Evolutionary conservation across 1,140 invertebrate genomes (phyloP).

Genomic region (Spodoptera litura): DNA sequence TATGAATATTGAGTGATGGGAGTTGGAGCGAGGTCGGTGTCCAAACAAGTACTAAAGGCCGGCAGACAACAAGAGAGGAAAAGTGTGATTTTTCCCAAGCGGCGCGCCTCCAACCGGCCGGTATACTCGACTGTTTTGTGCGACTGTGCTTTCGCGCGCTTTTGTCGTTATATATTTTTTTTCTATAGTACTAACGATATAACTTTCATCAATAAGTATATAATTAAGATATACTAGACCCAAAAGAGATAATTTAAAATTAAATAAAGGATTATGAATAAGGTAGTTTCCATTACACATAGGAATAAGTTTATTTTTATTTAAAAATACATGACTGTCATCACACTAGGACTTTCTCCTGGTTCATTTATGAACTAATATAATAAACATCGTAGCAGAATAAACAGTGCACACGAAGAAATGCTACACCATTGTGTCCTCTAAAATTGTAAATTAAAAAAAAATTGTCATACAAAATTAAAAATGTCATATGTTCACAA

Average conservation of each 20-base stretch:
- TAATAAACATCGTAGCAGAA: not conserved
- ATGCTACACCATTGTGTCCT: not conserved
- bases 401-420: not conserved
- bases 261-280: too few species aligned
- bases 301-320: too few species aligned
- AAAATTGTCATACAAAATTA: too few species aligned
- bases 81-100: conserved; percentile 58
- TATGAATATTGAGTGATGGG: conserved; percentile 1
- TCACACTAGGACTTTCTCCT: too few species aligned
- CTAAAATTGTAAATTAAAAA: too few species aligned
- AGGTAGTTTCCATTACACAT: too few species aligned
- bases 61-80: conserved; percentile 56
- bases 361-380: too few species aligned
- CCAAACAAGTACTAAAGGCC: conserved; percentile 56
- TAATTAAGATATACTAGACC: too few species aligned
- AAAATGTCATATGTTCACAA: not conserved
- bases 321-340: too few species aligned
- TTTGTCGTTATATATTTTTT: not conserved
- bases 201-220: too few species aligned
- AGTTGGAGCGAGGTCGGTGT: conserved; percentile 44
- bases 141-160: not conserved
- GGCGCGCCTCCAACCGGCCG: not conserved
- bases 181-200: not conserved
- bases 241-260: too few species aligned
- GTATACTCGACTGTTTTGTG: conserved; percentile 26